Evolutionary conservation across 2,888 invertebrate genomes (phyloP), one percentile per base, ranked within the genome.

Genomic region (Baccha elongata): DNA sequence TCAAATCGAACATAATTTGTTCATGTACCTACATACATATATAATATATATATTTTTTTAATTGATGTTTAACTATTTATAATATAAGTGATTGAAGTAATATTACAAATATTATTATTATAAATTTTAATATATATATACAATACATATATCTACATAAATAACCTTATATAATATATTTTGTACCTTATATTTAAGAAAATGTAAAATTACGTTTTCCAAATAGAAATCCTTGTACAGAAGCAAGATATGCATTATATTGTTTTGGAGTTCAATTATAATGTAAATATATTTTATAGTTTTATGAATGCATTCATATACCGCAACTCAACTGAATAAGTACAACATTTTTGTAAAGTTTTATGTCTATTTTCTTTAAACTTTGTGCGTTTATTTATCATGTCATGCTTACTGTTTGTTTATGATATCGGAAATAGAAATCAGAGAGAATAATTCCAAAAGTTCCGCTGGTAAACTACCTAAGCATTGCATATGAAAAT

Each of bases 191-290:
- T 67, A 37, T 35, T 37, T 79, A 73, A 53, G 67, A 32, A 15
- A 29, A 37, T n/a, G 40, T 52, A 52, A 32, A 32, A 29, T 40
- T 40, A 21, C 4, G 32, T 40, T 65, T 58, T 42, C n/a, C 32
- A 29, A 32, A 21, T 58, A 42, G 13, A 74, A 50, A 26, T 69
- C 50, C 86, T 86, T 85, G 86, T 76, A 53, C 83, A 86, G 64
- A 55, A 40, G 58, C 42, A 42, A 72, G 73, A 69, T 32, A 48
- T n/a, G n/a, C 32, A 52, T 60, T 50, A 73, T 68, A 53, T 73
- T 73, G 37, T 78, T 69, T 55, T 53, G 46, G 37, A 73, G 50
- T 62, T 72, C 21, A 72, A 48, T 32, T 29, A 73, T 44, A 44
- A 32, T 78, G 73, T 69, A 83, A 29, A 84, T 84, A 80, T 32